These are phyloP conservation scores for Oligia latruncula DNA, from an alignment of 2,888 invertebrate genomes.

Conservation along the genomic window DNA sequence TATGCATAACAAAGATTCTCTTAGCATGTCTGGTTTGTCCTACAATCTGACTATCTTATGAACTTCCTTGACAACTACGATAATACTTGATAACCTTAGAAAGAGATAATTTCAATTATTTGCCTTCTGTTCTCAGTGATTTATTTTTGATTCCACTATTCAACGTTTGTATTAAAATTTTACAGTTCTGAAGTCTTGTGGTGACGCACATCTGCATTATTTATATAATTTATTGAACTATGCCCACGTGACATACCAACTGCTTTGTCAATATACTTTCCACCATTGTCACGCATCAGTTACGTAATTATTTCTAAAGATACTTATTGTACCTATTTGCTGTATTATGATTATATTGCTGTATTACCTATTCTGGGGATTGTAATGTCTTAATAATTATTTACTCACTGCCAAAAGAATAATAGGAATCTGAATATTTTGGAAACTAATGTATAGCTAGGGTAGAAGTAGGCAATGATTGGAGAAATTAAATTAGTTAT, in stretches of 20 bases:
- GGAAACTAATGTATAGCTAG: neutral
- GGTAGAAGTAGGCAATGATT: neutral
- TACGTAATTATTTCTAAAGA: slow-evolving; percentile 13
- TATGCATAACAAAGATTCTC: neutral
- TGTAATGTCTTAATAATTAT: slow-evolving; percentile 2
- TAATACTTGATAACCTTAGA: slow-evolving; percentile 4
- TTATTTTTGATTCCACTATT: slow-evolving; percentile 4
- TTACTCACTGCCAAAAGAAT: neutral
- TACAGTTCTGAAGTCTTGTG: neutral
- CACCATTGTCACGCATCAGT: neutral
- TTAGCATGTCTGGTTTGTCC: neutral
- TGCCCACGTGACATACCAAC: slow-evolving; percentile 1
- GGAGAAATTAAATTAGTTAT: neutral
- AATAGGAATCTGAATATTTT: slow-evolving; percentile 3
- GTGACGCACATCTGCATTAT: slow-evolving; percentile 29
- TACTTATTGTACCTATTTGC: neutral
- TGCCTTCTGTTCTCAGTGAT: neutral
- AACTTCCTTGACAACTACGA: neutral
- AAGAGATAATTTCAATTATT: neutral
- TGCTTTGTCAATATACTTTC: slow-evolving; percentile 15
- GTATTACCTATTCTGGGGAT: neutral
- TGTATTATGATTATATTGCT: neutral
- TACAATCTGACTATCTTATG: neutral
- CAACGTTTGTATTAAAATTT: neutral
- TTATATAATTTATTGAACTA: slow-evolving; percentile 25